Conservation (phyloP, 2,888 invertebrate genomes). For the Ophion obscuratus region DNA sequence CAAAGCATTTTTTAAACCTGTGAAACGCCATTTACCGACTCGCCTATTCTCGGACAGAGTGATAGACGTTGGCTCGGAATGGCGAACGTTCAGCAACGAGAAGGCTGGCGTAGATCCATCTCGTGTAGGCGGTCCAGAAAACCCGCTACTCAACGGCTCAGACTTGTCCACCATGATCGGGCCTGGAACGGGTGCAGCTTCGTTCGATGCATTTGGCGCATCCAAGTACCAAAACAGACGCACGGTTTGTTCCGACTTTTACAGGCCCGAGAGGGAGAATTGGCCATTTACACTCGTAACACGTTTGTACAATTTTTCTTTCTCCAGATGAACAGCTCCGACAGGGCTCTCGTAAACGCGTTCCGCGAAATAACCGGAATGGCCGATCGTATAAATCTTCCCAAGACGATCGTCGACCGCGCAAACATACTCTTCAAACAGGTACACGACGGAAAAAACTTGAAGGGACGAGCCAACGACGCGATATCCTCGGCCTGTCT, state of each 20-base stretch:
- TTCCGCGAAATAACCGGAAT: slow-evolving; percentile 98
- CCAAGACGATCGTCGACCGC: slow-evolving; percentile 98
- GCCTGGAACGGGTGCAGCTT: slow-evolving; percentile 89
- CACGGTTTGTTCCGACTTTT: slow-evolving; percentile 83
- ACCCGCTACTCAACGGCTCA: slow-evolving; percentile 96
- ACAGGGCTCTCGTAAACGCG: slow-evolving; percentile 97
- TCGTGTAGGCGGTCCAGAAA: slow-evolving; percentile 99
- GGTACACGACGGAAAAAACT: slow-evolving; percentile 97
- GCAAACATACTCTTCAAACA: slow-evolving; percentile 99
- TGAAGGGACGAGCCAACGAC: slow-evolving; percentile 98
- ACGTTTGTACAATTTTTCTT: slow-evolving; percentile 69
- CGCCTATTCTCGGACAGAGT: slow-evolving; percentile 87
- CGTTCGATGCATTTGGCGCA: slow-evolving; percentile 93
- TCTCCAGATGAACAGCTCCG: slow-evolving; percentile 96
- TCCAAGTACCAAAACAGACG: slow-evolving; percentile 88
- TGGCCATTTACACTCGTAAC: background rate
- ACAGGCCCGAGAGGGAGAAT: background rate
- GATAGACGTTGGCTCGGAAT: slow-evolving; percentile 99
- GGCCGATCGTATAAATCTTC: slow-evolving; percentile 99
- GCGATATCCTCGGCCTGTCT: slow-evolving; percentile 99
- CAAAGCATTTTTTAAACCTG: background rate
- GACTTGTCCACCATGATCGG: slow-evolving; percentile 99
- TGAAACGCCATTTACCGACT: background rate
- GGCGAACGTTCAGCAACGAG: slow-evolving; percentile 99
- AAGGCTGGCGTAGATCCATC: slow-evolving; percentile 98